A percentile compares a stretch with the other conserved stretches of the same genome.
These are phyloP conservation scores for Erpobdella octoculata DNA, from an alignment of 2,888 invertebrate species.

Conservation along the genomic window DNA sequence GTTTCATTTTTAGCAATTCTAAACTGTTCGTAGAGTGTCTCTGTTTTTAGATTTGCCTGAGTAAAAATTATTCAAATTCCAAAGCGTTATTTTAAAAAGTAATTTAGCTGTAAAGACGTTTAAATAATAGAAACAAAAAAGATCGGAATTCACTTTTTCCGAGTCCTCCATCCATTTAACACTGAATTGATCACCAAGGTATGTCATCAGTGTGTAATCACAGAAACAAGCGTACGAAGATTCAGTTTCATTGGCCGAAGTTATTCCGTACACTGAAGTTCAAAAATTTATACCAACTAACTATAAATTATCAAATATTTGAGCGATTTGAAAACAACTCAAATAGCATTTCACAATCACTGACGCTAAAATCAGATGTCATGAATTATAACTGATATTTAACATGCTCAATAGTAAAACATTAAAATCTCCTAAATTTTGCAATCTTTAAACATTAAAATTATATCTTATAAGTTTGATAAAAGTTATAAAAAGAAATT, in stretches of 20 bases:
- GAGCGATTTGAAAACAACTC: background rate
- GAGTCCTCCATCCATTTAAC: conserved; percentile 61
- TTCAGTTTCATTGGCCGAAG: conserved; percentile 58
- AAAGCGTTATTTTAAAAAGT: background rate
- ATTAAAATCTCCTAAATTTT: no score
- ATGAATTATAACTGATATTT: no score
- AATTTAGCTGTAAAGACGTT: background rate
- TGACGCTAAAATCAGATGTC: no score
- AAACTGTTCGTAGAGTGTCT: conserved; percentile 57
- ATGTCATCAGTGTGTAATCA: conserved; percentile 54
- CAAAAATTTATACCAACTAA: background rate
- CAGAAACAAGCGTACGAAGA: conserved; percentile 60
- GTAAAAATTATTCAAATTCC: conserved; percentile 24
- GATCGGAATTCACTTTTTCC: conserved; percentile 50
- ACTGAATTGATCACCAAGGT: conserved; percentile 60
- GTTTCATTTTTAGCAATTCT: conserved; percentile 56
- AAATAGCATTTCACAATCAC: no score
- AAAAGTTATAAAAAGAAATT: background rate
- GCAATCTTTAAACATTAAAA: no score
- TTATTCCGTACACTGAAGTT: conserved; percentile 54
- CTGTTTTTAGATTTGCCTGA: conserved; percentile 54
- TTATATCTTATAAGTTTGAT: background rate
- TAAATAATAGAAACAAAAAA: background rate
- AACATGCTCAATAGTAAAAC: no score
- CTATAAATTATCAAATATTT: background rate